Base-by-base conservation (phyloP, 2,888 invertebrate species). In the Phalera bucephala region DNA sequence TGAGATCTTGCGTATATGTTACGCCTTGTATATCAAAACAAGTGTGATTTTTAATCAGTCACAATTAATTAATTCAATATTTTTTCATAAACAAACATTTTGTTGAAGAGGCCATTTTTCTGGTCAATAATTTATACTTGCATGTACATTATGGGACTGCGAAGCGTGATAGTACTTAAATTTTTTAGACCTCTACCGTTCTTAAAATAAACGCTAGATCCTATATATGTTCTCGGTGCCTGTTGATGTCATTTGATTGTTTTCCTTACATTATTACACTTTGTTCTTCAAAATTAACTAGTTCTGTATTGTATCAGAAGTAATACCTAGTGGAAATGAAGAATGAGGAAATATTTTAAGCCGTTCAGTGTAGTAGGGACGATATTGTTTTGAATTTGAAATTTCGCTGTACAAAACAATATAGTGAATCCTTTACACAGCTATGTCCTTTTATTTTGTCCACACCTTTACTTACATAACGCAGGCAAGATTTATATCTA, bases 381-480 rank as follows among this genome's bases (percentile, higher is more conserved):
- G 61, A 79, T 84, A 83, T 86, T 85, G 74, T 75, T 68, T 76
- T 75, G 69, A 65, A 69, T 71, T 62, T 68, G 62, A 19, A 12
- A 29, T 29, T 55, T 57, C 65, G 62, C 48, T 79, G 72, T 80
- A 77, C 84, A 82, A 82, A 84, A 83, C 86, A 87, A 87, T 87
- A 87, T 80, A 87, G 84, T 83, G 75, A 75, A 71, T 77, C 74
- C 79, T 83, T 82, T 85, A 80, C 84, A 81, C 79, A 68, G 66
- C 44, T 52, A 47, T 47, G 44, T 52, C 69, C 51, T 80, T 78
- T 79, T 62, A 69, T 73, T 79, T 71, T 37, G 36, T 46, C 14
- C 14, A n/a, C n/a, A n/a, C n/a, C n/a, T n/a, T n/a, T n/a, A n/a
- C n/a, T n/a, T n/a, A 7, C 22, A 22, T 22, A n/a, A 22, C 5